Conservation (phyloP, 2,797 vertebrate species). For the Chrysocyon brachyurus region DNA sequence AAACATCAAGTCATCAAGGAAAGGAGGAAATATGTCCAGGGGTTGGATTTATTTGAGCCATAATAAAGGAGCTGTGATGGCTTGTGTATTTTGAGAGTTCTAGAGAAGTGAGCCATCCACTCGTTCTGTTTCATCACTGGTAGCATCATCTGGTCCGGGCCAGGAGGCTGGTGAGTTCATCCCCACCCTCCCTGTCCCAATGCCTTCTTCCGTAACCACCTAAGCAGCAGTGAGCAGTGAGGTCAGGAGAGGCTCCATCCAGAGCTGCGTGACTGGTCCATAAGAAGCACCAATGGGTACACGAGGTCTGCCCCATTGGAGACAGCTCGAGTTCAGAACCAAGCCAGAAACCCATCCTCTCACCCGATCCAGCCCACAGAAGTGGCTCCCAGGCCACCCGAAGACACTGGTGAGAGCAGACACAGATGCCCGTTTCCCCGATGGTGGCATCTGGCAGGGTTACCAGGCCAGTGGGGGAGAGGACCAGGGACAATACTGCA, state of each 20-base stretch:
- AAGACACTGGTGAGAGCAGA: not conserved
- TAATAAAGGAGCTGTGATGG: not conserved
- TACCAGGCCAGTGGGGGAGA: not conserved
- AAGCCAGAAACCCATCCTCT: not conserved
- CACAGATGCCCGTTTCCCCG: not conserved
- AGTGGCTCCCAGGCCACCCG: not conserved
- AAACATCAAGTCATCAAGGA: not conserved
- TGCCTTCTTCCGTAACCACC: rapidly evolving
- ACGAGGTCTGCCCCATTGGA: not conserved
- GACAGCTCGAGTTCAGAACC: not conserved
- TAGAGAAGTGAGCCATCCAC: rapidly evolving
- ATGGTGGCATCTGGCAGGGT: not conserved
- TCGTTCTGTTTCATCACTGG: rapidly evolving
- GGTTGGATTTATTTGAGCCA: not conserved
- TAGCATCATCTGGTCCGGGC: not conserved
- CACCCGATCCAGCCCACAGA: rapidly evolving
- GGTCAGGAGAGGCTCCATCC: not conserved
- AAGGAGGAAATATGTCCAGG: not conserved
- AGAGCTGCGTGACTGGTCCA: not conserved
- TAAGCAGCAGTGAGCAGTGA: too few species aligned
- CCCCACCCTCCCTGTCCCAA: rapidly evolving
- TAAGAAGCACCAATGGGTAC: not conserved
- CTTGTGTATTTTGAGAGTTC: not conserved
- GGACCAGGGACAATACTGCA: rapidly evolving
- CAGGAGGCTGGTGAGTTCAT: rapidly evolving